Percentiles rank a stretch among this genome's conserved stretches.
Evolutionary conservation across 2,888 invertebrate species (phyloP).

Genomic region (Galerucella nymphaeae): DNA sequence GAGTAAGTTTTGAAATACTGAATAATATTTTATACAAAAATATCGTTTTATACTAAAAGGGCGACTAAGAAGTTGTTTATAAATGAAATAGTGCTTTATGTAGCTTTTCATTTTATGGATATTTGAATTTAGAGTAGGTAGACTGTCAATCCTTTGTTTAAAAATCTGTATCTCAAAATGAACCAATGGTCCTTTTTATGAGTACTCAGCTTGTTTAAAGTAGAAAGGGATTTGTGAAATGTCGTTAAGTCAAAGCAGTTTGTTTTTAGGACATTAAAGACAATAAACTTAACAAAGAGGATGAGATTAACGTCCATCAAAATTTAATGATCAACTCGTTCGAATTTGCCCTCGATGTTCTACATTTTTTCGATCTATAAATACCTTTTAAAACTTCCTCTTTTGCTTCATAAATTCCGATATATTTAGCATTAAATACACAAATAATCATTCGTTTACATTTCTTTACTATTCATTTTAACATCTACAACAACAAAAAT

Average conservation of each 20-base stretch:
- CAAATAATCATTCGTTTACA: neutral
- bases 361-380: slow-evolving; percentile 1
- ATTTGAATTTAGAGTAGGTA: no score
- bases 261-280: slow-evolving; percentile 3
- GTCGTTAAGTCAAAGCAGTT: neutral
- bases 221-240: neutral
- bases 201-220: neutral
- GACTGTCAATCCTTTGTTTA: no score
- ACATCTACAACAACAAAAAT: neutral
- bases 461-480: neutral
- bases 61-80: no score
- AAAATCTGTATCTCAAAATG: no score
- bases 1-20: neutral
- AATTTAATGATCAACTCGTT: neutral
- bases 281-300: slow-evolving; percentile 12
- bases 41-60: neutral
- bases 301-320: slow-evolving; percentile 14
- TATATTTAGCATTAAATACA: slow-evolving; percentile 3
- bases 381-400: neutral
- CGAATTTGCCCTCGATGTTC: slow-evolving; percentile 7
- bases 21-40: neutral
- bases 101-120: no score
- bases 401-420: neutral
- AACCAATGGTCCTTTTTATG: neutral
- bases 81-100: no score